These are phyloP conservation scores for Bradynema listronoti DNA, from an alignment of 1,140 invertebrate genomes.

Conservation along the genomic window DNA sequence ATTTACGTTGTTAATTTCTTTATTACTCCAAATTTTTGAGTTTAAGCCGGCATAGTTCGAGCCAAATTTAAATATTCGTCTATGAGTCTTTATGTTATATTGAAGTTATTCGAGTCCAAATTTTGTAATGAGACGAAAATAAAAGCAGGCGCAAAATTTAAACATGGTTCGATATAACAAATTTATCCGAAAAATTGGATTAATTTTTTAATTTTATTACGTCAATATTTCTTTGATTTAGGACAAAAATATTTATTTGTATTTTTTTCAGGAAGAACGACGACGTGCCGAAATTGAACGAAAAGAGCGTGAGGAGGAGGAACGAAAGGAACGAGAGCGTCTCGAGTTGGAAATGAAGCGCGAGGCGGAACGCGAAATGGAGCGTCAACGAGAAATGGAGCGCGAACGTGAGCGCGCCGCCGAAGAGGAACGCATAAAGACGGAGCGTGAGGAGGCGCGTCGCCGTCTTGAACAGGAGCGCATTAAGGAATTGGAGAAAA, in stretches of 20 bases:
- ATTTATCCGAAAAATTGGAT: too few relatives aligned
- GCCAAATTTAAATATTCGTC: too few relatives aligned
- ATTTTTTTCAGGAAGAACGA: constrained; percentile 56
- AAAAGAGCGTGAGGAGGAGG: constrained; percentile 75
- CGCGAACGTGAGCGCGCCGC: constrained; percentile 65
- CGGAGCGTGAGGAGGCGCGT: constrained; percentile 65
- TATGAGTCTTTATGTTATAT: too few relatives aligned
- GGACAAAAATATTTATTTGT: too few relatives aligned
- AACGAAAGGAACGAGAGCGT: constrained; percentile 83
- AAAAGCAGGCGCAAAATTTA: too few relatives aligned
- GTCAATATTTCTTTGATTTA: neutral
- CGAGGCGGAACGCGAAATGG: constrained; percentile 67
- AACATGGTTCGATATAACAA: too few relatives aligned
- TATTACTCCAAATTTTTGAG: too few relatives aligned
- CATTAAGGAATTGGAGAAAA: constrained; percentile 84
- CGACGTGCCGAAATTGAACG: constrained; percentile 60
- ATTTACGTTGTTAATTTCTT: too few relatives aligned
- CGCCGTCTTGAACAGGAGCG: constrained; percentile 88
- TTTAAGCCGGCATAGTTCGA: too few relatives aligned
- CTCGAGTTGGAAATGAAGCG: constrained; percentile 69
- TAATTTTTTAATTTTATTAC: neutral
- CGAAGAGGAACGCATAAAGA: constrained; percentile 59
- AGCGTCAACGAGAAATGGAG: constrained; percentile 75
- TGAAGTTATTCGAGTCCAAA: too few relatives aligned
- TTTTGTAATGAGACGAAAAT: too few relatives aligned